phyloP scores from a whole-genome alignment of 2,113 vertebrate genomes.

The Elephas maximus region DNA sequence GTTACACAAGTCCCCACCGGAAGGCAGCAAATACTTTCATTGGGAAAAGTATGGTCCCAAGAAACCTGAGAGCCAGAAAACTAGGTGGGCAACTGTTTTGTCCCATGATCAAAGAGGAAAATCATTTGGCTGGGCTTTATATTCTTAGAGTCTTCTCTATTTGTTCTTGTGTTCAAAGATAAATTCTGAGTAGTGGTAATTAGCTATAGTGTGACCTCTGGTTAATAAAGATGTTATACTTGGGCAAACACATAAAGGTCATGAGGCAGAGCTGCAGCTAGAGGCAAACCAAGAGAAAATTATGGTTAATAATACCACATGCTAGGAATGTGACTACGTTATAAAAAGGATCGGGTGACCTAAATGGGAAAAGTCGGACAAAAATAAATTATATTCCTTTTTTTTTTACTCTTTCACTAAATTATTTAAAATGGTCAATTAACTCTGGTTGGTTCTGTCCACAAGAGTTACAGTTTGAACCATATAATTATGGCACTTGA shows the following conservation, averaged over 20 bases:
- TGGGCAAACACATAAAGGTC: background rate
- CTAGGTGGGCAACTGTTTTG: too few relatives aligned
- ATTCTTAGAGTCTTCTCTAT: background rate
- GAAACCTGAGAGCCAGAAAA: too few relatives aligned
- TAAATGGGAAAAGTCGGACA: conserved; percentile 65
- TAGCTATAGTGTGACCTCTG: background rate
- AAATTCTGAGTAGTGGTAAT: background rate
- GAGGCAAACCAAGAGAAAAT: conserved; percentile 27
- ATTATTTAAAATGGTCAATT: conserved; percentile 75
- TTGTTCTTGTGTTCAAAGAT: background rate
- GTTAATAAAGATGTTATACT: background rate
- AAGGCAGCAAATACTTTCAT: too few relatives aligned
- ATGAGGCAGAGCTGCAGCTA: background rate
- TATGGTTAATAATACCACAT: conserved; percentile 16
- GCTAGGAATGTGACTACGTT: conserved; percentile 27
- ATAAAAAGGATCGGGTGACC: conserved; percentile 50
- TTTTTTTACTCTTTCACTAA: background rate
- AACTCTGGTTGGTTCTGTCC: conserved; percentile 56
- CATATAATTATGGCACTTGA: conserved; percentile 65
- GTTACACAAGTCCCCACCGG: too few relatives aligned
- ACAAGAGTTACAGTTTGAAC: conserved; percentile 64
- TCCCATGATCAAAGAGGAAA: too few relatives aligned
- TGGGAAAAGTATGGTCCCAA: too few relatives aligned
- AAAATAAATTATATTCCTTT: conserved; percentile 68
- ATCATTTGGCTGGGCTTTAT: background rate